A percentile compares a stretch with the other conserved stretches of the same genome.
phyloP scores from a whole-genome alignment of 2,888 invertebrate genomes.

The Apodemia duryi region DNA sequence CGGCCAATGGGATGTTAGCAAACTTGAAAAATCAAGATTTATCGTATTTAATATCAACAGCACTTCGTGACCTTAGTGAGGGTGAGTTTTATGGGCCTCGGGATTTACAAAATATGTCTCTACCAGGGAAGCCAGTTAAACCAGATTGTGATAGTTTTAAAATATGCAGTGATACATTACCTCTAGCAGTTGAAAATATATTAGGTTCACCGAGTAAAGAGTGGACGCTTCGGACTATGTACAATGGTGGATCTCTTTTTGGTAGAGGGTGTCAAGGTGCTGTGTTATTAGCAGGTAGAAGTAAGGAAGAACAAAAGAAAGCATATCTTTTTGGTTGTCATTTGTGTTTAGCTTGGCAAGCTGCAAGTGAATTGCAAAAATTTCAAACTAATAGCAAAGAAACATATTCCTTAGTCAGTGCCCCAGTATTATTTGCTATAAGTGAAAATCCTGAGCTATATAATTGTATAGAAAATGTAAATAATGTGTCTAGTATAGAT shows the following conservation, averaged over 20 bases:
- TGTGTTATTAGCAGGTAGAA: conserved; percentile 85
- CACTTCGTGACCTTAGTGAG: conserved; percentile 88
- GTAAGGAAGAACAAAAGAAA: conserved; percentile 81
- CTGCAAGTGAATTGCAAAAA: conserved; percentile 64
- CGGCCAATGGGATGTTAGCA: conserved; percentile 89
- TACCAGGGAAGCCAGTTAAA: conserved; percentile 80
- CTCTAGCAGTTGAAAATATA: conserved; percentile 54
- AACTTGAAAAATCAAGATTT: conserved; percentile 84
- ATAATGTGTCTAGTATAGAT: conserved; percentile 80
- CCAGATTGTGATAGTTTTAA: conserved; percentile 41
- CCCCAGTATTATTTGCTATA: conserved; percentile 90
- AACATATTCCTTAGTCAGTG: conserved; percentile 85
- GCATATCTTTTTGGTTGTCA: conserved; percentile 90
- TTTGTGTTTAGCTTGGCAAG: conserved; percentile 90
- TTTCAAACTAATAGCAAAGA: conserved; percentile 77
- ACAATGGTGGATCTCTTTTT: conserved; percentile 81
- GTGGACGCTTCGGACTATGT: conserved; percentile 85
- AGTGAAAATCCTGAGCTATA: conserved; percentile 85
- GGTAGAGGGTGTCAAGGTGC: conserved; percentile 92
- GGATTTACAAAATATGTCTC: conserved; percentile 86
- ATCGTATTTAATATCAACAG: conserved; percentile 89
- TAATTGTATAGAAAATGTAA: conserved; percentile 70
- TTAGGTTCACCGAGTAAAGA: conserved; percentile 81
- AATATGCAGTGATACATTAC: conserved; percentile 57
- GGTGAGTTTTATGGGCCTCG: conserved; percentile 88